Base-by-base conservation (phyloP, 2,888 invertebrate genomes). In the Pelosia muscerda region DNA sequence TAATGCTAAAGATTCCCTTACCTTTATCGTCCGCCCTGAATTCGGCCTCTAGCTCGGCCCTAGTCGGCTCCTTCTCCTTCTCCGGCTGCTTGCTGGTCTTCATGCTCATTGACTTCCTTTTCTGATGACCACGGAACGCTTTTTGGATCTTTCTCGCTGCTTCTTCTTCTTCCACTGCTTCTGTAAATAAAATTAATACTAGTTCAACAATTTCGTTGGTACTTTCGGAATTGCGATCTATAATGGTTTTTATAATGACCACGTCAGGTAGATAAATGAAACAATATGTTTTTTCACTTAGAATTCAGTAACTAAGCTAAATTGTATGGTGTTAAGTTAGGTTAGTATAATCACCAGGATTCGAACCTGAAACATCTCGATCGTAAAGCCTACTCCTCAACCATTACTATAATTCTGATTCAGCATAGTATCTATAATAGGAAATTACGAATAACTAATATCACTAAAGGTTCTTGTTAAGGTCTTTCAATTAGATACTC, bases 81-180 rank as follows among this genome's bases (percentile, higher is more conserved):
- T 72, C 73, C 78, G 49, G 78, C 75, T 65, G 90, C 84, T 82
- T 90, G 69, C 83, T 90, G 76, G 97, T 96, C 95, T 97, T 97
- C 97, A 97, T 97, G 91, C 95, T 97, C 96, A 97, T 97, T 74
- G 96, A 96, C 91, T 96, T 96, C 86, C 97, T 96, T 78, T 97
- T 96, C 95, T 97, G 95, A 90, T 98, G 98, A 67, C 98, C 98
- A 83, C 98, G 96, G 92, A 98, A 98, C 81, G 96, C 97, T 84
- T 98, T 98, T 90, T 98, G 98, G 93, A 98, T 98, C 95, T 97
- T 98, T 63, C 97, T 97, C 75, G 98, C 98, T 77, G 98, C 98
- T 76, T 96, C 94, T 73, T 96, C 95, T 79, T 95, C 95, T 73
- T 87, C 66, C 28, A 81, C 77, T 72, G 86, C 85, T 84, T 88